Evolutionary conservation across 2,888 invertebrate genomes (phyloP), one percentile per base, ranked within the genome.

Genomic region (Aporophyla nigra): DNA sequence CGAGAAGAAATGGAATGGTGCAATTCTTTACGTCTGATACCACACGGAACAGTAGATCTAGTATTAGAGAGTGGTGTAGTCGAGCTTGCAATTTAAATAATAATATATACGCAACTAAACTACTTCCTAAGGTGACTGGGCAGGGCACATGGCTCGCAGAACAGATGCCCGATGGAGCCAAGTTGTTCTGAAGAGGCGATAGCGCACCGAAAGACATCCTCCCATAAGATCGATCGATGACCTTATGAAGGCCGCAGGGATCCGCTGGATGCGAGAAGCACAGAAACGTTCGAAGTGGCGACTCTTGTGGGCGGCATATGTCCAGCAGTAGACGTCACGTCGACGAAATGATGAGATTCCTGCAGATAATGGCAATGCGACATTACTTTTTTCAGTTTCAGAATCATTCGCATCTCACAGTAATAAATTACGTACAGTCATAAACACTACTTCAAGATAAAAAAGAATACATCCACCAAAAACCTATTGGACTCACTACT

Each of bases 401-500:
- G 16, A 0, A 58, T 51, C n/a, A 27, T 40, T 56, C 46, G 0
- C 6, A 58, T 21, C 19, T n/a, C 19, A 1, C 27, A 59, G 74
- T 27, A 61, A 59, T 66, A n/a, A 61, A 66, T 74, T 54, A 74
- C 43, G 43, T 53, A 56, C 14, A 2, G 12, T 33, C 80, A 61
- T 71, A 83, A 83, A 78, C 14, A 66, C 61, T 21, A 63, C 33
- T 46, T 54, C 16, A 51, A 75, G 54, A 84, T 69, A 80, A 72
- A 80, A 61, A 75, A 54, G 10, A 40, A 70, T 56, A 56, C 14
- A 73, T 46, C 40, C 16, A 27, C 27, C 59, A n/a, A 82, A 85
- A 74, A 74, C 82, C 82, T 81, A 71, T 80, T 33, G 56, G 27
- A 71, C 54, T 72, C 63, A 40, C 54, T 58, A 49, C 62, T 67